Conservation (phyloP, 2,888 invertebrate genomes). For the Acanthacorydalis orientalis region DNA sequence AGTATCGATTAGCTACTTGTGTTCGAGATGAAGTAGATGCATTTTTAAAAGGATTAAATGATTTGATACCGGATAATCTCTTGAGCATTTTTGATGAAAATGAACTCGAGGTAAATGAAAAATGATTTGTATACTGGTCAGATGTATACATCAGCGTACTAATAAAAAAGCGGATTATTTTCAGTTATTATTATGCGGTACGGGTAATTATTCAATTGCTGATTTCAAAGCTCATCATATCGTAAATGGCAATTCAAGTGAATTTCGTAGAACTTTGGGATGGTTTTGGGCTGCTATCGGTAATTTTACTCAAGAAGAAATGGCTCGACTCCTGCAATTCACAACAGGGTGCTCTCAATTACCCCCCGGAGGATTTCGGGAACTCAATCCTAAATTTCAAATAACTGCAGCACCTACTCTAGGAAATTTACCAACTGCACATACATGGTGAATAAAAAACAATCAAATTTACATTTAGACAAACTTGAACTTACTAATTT, state of each 20-base stretch:
- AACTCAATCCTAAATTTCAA: constrained; percentile 82
- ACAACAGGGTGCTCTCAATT: constrained; percentile 86
- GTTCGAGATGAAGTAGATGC: constrained; percentile 72
- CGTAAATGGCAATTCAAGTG: constrained; percentile 62
- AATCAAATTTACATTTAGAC: neutral
- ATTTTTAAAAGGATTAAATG: constrained; percentile 78
- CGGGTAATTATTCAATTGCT: constrained; percentile 77
- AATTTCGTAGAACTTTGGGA: constrained; percentile 68
- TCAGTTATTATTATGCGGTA: constrained; percentile 80
- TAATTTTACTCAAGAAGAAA: constrained; percentile 81
- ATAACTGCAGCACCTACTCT: constrained; percentile 79
- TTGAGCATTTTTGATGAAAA: constrained; percentile 92
- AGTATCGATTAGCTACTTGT: constrained; percentile 68
- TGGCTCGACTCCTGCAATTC: constrained; percentile 82
- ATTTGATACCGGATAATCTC: constrained; percentile 82
- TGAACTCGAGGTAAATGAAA: constrained; percentile 64
- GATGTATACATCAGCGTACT: neutral
- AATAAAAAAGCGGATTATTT: constrained; percentile 13
- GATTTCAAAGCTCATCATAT: constrained; percentile 83
- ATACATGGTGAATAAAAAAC: constrained; percentile 56
- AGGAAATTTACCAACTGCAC: constrained; percentile 83
- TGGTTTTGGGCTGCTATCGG: constrained; percentile 87
- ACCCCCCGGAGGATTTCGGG: constrained; percentile 78
- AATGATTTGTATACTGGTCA: constrained; percentile 8
- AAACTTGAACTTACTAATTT: neutral